Evolutionary conservation across 2,888 invertebrate species (phyloP), one percentile per base, ranked within the genome.

Genomic region (Drosophila phalerata): DNA sequence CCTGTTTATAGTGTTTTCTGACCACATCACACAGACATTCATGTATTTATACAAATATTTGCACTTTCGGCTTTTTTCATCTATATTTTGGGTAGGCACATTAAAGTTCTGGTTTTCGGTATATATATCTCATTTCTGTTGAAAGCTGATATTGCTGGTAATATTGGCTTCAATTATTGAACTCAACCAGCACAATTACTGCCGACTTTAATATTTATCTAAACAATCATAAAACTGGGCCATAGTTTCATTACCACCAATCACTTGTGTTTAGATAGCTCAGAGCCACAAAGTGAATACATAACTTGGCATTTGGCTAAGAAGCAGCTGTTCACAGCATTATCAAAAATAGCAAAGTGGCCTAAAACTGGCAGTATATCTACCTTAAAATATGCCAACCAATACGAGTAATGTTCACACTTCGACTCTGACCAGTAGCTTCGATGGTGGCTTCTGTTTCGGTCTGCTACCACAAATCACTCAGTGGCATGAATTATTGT

Each of bases 401-500:
- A 85, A 79, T 81, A 64, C 58, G 40, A 42, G 17, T 64, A 76
- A 89, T 79, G 69, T 85, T 85, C 82, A 81, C 87, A 87, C 85
- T 87, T 85, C 74, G 70, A 71, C 73, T 47, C 60, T 51, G 72
- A 66, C 58, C 71, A 51, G 58, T 58, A 25, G 45, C 40, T 64
- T 76, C 66, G 85, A 73, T 70, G 79, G 62, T 53, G 34, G 56
- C 45, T 45, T 64, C 55, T 57, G 38, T 61, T 83, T 62, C 15
- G 61, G 67, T 61, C 49, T 47, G 77, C 56, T 37, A 62, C 88
- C 81, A 90, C 90, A 90, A 90, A 90, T 90, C 90, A 90, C 90
- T 88, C 76, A 88, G 83, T 89, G 90, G 85, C 89, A 89, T 89
- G 89, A 89, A 90, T 88, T 89, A 89, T 89, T 86, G 72, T 86